Base-by-base conservation (phyloP, 1,140 invertebrate genomes). In the Drosophila pseudoobscura region DNA sequence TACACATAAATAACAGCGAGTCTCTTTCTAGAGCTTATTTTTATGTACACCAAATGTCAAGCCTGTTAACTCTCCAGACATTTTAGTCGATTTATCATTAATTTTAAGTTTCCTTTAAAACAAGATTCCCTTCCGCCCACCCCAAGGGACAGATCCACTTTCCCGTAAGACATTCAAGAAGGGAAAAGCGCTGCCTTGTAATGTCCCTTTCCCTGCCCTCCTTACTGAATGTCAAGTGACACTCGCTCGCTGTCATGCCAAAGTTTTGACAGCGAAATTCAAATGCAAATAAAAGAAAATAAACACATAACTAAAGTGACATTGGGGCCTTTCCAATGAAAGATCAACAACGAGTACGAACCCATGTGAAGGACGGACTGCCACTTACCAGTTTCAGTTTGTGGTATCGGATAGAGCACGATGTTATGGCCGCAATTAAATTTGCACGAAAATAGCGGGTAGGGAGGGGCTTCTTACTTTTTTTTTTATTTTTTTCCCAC, bases 211-310 rank as follows among this genome's bases (percentile, higher is more conserved):
- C 11, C 3, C 35, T 3, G 9, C 35, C 11, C 35, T 8, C 24
- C 24, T 26, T 26, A 26, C 4, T 5, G 0, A 26, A 26, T 68
- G 50, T 69, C 66, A 70, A 70, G 53, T 52, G 65, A 3, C 59
- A 44, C 44, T 56, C 11, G 35, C 15, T 31, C 29, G 22, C 13
- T 15, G 35, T 43, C 52, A 69, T 20, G 24, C 45, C 26, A 50
- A 52, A 80, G 58, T 84, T 79, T 75, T 84, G 80, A 85, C 66
- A 83, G 75, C 55, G 54, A 73, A 80, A 63, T 80, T 69, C 35
- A 43, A 69, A 43, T 43, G 66, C 66, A 69, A 69, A 57, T 53
- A 68, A 35, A 6, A 26, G 51, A 78, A 69, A 69, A 78, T 65
- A 52, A 85, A 75, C 73, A 6, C 24, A 35, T 46, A 53, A 49